These are phyloP conservation scores for Luperina nickerlii DNA, from an alignment of 2,888 invertebrate species.

Conservation along the genomic window DNA sequence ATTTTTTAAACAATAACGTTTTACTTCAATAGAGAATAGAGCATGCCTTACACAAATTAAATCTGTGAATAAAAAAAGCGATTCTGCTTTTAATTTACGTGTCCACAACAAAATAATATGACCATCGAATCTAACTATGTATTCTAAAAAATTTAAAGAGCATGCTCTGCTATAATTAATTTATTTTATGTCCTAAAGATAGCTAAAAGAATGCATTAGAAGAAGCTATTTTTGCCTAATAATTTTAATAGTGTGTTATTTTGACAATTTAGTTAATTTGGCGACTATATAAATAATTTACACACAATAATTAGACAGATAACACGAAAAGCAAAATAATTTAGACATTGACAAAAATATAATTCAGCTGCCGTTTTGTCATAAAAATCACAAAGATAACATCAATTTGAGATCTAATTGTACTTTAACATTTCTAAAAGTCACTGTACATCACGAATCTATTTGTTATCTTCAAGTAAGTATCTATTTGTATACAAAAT, in stretches of 20 bases:
- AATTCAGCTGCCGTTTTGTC: slow-evolving; percentile 42
- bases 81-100: slow-evolving; percentile 18
- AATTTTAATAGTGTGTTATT: slow-evolving; percentile 32
- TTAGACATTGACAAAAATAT: slow-evolving; percentile 54
- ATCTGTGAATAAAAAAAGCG: slow-evolving; percentile 32
- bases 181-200: slow-evolving; percentile 53
- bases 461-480: slow-evolving; percentile 58
- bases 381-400: slow-evolving; percentile 55
- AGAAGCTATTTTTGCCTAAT: slow-evolving; percentile 53
- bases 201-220: slow-evolving; percentile 53
- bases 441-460: slow-evolving; percentile 59
- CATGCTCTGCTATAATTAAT: slow-evolving; percentile 51
- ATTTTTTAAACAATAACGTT: slow-evolving; percentile 38
- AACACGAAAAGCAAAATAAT: slow-evolving; percentile 58
- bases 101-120: slow-evolving; percentile 22
- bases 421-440: slow-evolving; percentile 71
- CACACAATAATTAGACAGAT: slow-evolving; percentile 50
- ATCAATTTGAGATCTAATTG: slow-evolving; percentile 77
- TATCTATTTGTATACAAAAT: slow-evolving; percentile 70
- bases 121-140: slow-evolving; percentile 37
- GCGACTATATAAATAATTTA: slow-evolving; percentile 42
- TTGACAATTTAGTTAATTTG: slow-evolving; percentile 47
- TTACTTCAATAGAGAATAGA: slow-evolving; percentile 40
- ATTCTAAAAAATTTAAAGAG: slow-evolving; percentile 49
- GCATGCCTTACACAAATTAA: slow-evolving; percentile 51